Percentiles rank a stretch among this genome's conserved stretches.
Conservation (phyloP, 2,888 invertebrate genomes). For the Amphipoea oculea region DNA sequence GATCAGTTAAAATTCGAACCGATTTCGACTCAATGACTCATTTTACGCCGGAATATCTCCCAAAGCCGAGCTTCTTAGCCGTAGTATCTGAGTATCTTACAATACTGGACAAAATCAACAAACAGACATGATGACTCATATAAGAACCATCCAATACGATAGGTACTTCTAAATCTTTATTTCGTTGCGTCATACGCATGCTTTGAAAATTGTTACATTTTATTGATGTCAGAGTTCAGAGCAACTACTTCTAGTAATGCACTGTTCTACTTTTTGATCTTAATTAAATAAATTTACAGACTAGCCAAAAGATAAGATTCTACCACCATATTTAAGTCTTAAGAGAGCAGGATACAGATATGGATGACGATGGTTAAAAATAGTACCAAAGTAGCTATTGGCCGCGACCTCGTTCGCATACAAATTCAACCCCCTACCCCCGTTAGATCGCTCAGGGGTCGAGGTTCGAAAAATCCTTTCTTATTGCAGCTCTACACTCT, state of each 20-base stretch:
- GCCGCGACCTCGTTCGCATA: constrained; percentile 26
- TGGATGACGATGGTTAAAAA: neutral
- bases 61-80: constrained; percentile 22
- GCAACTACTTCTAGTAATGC: constrained; percentile 53
- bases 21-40: constrained; percentile 49
- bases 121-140: constrained; percentile 59
- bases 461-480: constrained; percentile 40
- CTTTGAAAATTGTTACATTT: constrained; percentile 72
- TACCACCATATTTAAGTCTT: constrained; percentile 1
- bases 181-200: constrained; percentile 77
- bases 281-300: constrained; percentile 5
- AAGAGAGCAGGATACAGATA: neutral
- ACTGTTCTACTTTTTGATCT: constrained; percentile 40
- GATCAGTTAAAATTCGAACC: neutral
- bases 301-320: neutral
- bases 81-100: constrained; percentile 31
- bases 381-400: constrained; percentile 1
- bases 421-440: constrained; percentile 13
- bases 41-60: constrained; percentile 17
- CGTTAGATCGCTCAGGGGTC: constrained; percentile 22
- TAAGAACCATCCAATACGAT: constrained; percentile 32
- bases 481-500: constrained; percentile 13
- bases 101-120: constrained; percentile 56
- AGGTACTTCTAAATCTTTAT: constrained; percentile 49
- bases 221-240: constrained; percentile 74